These are phyloP conservation scores for Saturnia japonica DNA, from an alignment of 2,888 invertebrate genomes.

Conservation along the genomic window DNA sequence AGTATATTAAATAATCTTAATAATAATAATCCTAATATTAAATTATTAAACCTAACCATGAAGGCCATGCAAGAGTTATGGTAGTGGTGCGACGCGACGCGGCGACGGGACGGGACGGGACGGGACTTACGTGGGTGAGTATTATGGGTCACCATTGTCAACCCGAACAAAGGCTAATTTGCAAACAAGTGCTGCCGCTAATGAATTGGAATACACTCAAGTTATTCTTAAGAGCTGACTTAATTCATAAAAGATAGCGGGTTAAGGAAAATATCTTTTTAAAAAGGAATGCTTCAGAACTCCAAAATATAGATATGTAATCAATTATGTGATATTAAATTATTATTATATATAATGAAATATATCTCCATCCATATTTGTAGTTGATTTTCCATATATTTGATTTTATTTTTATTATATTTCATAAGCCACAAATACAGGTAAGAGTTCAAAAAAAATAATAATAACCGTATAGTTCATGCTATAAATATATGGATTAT, in stretches of 20 bases:
- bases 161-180: constrained; percentile 50
- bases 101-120: too few relatives aligned
- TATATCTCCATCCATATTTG: too few relatives aligned
- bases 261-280: not conserved
- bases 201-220: constrained; percentile 41
- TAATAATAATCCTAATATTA: not conserved
- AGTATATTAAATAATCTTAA: too few relatives aligned
- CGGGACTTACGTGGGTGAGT: constrained; percentile 18
- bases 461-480: too few relatives aligned
- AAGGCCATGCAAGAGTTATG: constrained; percentile 12
- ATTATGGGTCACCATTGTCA: constrained; percentile 35
- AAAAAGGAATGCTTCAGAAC: not conserved
- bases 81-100: constrained; percentile 9
- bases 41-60: not conserved
- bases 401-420: too few relatives aligned
- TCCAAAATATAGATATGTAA: too few relatives aligned
- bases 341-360: too few relatives aligned
- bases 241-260: constrained; percentile 26
- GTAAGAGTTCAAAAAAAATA: too few relatives aligned
- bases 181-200: constrained; percentile 50
- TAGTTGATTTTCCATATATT: too few relatives aligned
- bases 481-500: too few relatives aligned
- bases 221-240: constrained; percentile 35
- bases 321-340: too few relatives aligned
- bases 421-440: too few relatives aligned